phyloP scores from a whole-genome alignment of 2,797 vertebrate species.

The Manis pentadactyla region DNA sequence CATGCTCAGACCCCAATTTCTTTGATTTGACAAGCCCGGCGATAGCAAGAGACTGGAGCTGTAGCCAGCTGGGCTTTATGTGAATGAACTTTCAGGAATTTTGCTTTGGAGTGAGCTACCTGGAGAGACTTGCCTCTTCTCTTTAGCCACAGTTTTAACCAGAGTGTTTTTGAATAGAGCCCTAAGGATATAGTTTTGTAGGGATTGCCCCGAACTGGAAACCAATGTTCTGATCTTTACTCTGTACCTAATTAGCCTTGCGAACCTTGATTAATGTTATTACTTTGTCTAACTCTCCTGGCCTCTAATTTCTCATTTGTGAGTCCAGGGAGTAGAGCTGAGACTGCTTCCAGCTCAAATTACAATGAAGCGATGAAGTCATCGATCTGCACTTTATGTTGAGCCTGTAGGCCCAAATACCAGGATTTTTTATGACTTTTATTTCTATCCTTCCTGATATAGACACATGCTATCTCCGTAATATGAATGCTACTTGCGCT shows the following conservation, averaged over 20 bases:
- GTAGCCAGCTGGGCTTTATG: slow-evolving; percentile 20
- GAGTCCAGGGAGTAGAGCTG: not conserved
- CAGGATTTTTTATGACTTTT: not conserved
- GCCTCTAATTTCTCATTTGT: slow-evolving; percentile 31
- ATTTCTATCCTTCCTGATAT: not conserved
- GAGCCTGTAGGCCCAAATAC: not conserved
- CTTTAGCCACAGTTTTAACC: slow-evolving; percentile 1
- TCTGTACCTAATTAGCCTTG: not conserved
- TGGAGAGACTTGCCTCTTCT: slow-evolving; percentile 19
- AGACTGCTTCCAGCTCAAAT: slow-evolving; percentile 17
- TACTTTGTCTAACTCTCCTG: slow-evolving; percentile 33
- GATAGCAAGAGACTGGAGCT: not conserved
- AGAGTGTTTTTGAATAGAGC: slow-evolving; percentile 14
- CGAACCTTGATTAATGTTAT: slow-evolving; percentile 29
- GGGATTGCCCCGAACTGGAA: not conserved
- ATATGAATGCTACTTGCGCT: not conserved
- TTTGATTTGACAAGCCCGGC: not conserved
- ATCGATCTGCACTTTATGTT: slow-evolving; percentile 33
- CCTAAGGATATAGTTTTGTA: not conserved
- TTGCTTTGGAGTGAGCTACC: slow-evolving; percentile 30
- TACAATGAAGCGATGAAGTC: slow-evolving; percentile 9
- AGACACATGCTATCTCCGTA: not conserved
- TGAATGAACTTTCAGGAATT: slow-evolving; percentile 40
- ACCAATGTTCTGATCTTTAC: not conserved
- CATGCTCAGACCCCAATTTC: not conserved